Evolutionary conservation across 2,888 invertebrate genomes (phyloP), one percentile per base, ranked within the genome.

Genomic region (Monochamus alternatus): DNA sequence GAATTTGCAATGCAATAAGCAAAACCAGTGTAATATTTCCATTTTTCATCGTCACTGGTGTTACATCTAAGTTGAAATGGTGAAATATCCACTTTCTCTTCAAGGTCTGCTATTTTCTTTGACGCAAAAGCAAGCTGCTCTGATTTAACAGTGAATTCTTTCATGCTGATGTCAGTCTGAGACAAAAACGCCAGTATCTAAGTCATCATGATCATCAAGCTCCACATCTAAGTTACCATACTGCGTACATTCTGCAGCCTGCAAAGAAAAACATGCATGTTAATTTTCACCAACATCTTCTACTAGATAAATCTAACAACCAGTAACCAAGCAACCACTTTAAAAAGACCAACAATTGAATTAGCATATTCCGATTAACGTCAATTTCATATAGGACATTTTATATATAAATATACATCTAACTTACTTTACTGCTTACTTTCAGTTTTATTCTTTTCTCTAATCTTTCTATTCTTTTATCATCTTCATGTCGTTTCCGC

Each of bases 11-110:
- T 30, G 9, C 22, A 3, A 64, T 74, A 69, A 14, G 22, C 31
- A 44, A 66, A 75, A 14, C 75, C 75, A 55, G 71, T 70, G 31
- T 75, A 75, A 65, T 70, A 75, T 44, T 44, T 75, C 74, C 74
- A 75, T 47, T 75, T 75, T 22, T 51, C 52, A 44, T 65, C 66
- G 62, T 75, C 71, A 4, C 3, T 66, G 44, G 62, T 32, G 30
- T 75, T 70, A 14, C 70, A 55, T 47, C 5, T 64, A 38, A 75
- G 70, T 38, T 70, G 65, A 70, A 75, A 71, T 58, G 75, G 70
- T 55, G 70, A 52, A 38, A 32, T 70, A 52, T 72, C 51, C 52
- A 71, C 32, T 65, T 63, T 63, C 47, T 51, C 43, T 59, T 60
- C 60, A 3, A 59, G 59, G 32, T 47, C 44, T 58, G 38, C 47